A percentile compares a stretch with the other conserved stretches of the same genome.
These are phyloP conservation scores for Paratilapia polleni DNA, from an alignment of 2,113 vertebrate species.

Conservation along the genomic window DNA sequence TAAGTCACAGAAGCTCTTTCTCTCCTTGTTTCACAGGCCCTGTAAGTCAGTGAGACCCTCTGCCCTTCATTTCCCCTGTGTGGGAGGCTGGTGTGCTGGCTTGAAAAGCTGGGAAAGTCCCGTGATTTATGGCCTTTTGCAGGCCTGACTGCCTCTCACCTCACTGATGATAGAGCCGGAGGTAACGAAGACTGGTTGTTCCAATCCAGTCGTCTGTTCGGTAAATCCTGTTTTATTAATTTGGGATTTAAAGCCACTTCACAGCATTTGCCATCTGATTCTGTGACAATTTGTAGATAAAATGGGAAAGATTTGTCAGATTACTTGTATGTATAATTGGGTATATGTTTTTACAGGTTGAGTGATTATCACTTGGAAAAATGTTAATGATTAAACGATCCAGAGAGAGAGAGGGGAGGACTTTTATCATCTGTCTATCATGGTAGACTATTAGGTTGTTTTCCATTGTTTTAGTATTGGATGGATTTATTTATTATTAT, in stretches of 20 bases:
- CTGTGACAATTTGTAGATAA: conserved; percentile 13
- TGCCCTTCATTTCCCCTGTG: conserved; percentile 70
- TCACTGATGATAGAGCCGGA: conserved; percentile 62
- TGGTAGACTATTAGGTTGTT: conserved; percentile 60
- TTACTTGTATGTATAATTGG: conserved; percentile 53
- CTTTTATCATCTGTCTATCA: conserved; percentile 64
- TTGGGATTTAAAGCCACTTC: conserved; percentile 52
- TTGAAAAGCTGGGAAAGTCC: conserved; percentile 77
- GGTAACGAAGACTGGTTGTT: conserved; percentile 63
- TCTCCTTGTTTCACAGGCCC: conserved; percentile 29
- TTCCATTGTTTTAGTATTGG: conserved; percentile 44
- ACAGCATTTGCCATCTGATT: conserved; percentile 29
- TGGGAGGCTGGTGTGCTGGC: conserved; percentile 66
- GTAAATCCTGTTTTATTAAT: conserved; percentile 64
- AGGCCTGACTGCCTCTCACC: conserved; percentile 77
- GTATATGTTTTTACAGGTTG: conserved; percentile 55
- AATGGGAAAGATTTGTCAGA: conserved; percentile 44
- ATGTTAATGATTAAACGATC: conserved; percentile 76
- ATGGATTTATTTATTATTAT: no score
- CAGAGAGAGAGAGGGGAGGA: conserved; percentile 15
- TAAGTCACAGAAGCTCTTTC: conserved; percentile 61
- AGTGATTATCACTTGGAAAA: conserved; percentile 61
- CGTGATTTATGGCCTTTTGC: conserved; percentile 78
- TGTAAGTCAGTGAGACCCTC: conserved; percentile 65
- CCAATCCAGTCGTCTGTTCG: conserved; percentile 56